A percentile compares a stretch with the other conserved stretches of the same genome.
Conservation (phyloP, 2,113 vertebrate species). For the Lophura nycthemera region DNA sequence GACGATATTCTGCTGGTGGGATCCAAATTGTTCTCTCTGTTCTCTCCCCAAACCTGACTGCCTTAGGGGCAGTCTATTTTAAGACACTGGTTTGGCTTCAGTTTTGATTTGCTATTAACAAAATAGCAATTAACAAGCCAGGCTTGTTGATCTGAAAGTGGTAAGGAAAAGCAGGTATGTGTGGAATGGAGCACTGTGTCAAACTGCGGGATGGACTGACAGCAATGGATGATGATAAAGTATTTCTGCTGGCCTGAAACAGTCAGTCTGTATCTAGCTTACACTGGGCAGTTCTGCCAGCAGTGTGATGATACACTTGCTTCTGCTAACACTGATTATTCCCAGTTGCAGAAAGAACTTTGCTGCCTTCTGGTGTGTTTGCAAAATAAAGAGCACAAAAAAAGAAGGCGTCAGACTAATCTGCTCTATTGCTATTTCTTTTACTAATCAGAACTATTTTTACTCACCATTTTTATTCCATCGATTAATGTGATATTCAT, state of each 20-base stretch:
- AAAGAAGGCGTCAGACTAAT: neutral
- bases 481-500: neutral
- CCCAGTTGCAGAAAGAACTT: neutral
- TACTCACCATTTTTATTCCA: neutral
- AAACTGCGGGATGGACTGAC: neutral
- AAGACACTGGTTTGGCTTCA: neutral
- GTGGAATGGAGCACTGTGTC: neutral
- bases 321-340: neutral
- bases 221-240: neutral
- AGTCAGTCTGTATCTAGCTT: neutral
- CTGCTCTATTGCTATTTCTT: neutral
- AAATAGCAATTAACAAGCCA: no score
- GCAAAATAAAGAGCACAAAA: neutral
- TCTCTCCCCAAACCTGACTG: neutral
- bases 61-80: neutral
- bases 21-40: neutral
- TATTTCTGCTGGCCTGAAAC: rapidly evolving
- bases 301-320: neutral
- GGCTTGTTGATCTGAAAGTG: neutral
- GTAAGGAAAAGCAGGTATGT: neutral
- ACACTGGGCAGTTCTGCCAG: neutral
- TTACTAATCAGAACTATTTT: neutral
- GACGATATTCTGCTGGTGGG: rapidly evolving
- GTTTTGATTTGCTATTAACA: neutral
- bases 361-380: neutral